Conservation (phyloP, 30 jellyfish, hydroid and myxozoan species). For the Hydractinia symbiolongicarpus region DNA sequence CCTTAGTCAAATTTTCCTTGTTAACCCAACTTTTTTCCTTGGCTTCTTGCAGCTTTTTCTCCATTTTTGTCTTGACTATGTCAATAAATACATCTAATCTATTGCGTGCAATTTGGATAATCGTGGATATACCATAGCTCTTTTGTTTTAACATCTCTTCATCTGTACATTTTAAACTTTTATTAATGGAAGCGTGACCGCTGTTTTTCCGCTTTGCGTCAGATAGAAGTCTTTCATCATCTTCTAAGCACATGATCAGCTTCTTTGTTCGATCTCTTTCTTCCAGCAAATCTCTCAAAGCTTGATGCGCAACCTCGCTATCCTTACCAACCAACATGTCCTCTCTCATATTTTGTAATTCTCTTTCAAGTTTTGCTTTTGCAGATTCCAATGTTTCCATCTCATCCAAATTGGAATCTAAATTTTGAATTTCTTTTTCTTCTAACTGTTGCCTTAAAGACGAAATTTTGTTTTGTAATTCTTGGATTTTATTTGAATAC, state of each 20-base stretch:
- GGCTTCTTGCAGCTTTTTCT: neutral
- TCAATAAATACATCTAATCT: neutral
- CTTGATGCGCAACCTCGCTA: neutral
- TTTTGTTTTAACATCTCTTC: conserved; percentile 17
- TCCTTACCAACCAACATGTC: neutral
- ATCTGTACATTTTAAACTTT: neutral
- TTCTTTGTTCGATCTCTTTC: conserved; percentile 34
- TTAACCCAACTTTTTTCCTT: neutral
- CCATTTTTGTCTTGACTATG: neutral
- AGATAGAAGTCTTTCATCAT: neutral
- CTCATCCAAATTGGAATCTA: neutral
- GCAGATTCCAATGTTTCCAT: conserved; percentile 1
- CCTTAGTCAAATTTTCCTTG: conserved; percentile 11
- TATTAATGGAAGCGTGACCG: too few species aligned
- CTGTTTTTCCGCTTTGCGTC: too few species aligned
- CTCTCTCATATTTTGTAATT: neutral
- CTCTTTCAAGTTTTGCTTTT: conserved; percentile 7
- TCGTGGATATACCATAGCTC: neutral
- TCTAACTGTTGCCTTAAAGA: conserved; percentile 2
- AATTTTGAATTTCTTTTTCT: conserved; percentile 17
- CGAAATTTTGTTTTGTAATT: neutral
- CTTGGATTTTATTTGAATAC: neutral
- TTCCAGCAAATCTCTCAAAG: conserved; percentile 3
- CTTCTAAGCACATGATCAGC: conserved; percentile 6
- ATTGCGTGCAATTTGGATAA: conserved; percentile 12